Evolutionary conservation across 2,797 vertebrate genomes (phyloP), one percentile per base, ranked within the genome.

Genomic region (Syngnathus rostellatus): DNA sequence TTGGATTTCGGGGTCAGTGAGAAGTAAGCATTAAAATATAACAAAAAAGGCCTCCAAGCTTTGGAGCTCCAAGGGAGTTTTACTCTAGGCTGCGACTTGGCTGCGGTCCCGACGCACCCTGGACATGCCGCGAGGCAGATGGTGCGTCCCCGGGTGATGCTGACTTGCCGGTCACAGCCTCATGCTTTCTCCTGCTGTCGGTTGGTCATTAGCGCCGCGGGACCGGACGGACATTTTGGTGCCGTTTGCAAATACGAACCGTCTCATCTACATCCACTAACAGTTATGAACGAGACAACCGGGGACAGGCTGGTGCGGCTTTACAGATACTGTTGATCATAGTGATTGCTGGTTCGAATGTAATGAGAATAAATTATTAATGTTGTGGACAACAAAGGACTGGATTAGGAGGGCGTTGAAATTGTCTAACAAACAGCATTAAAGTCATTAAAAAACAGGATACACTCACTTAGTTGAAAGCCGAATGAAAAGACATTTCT

Each of bases 91-190:
- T 80, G 86, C 78, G 80, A 74, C 80, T 89, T 87, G 88, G 85
- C 88, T 79, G 72, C 64, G 43, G 81, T 81, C 77, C 77, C 85
- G 87, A 90, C 87, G 84, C 81, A 76, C 82, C 85, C 85, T 78
- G 79, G 83, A 31, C 85, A 84, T 80, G 83, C 84, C 83, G 81
- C 80, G 70, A 82, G 85, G 77, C 90, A 90, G 89, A 90, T 88
- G 90, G 89, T 77, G 73, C 60, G 76, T 88, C 86, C 88, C 82
- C 70, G 65, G 85, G 87, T 79, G 40, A 62, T 2, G 45, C 71
- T 59, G 48, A 55, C 37, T 14, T 68, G 77, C 76, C 68, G 53
- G 74, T 74, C 71, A 61, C 73, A 72, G 67, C 75, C 72, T 78
- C 64, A 40, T 71, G 64, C 75, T 85, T 58, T 62, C 79, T 81